Conservation (phyloP, 2,113 vertebrate genomes). For the Thamnophis sirtalis region DNA sequence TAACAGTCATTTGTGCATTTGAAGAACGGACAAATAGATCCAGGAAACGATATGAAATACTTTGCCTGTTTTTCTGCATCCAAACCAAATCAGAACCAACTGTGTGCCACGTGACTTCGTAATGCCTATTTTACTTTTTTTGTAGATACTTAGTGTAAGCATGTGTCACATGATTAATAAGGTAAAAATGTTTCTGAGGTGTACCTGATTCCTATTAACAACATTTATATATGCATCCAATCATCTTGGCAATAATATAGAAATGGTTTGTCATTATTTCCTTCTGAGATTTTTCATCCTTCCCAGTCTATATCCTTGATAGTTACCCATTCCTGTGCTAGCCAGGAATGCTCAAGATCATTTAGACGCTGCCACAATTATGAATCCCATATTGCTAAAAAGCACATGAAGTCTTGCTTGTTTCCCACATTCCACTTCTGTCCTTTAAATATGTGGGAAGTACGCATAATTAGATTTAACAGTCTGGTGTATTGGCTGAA, state of each 20-base stretch:
- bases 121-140: background rate
- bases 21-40: background rate
- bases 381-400: background rate
- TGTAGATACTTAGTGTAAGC: background rate
- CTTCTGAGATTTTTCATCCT: background rate
- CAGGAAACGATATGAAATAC: background rate
- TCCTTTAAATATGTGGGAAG: background rate
- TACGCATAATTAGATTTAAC: background rate
- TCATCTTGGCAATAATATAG: background rate
- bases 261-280: background rate
- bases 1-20: background rate
- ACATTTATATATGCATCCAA: background rate
- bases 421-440: background rate
- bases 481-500: background rate
- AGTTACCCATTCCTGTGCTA: background rate
- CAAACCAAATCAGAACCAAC: no score
- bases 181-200: background rate
- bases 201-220: background rate
- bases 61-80: background rate
- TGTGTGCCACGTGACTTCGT: background rate
- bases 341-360: background rate
- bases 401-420: background rate
- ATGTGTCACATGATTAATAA: background rate
- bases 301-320: background rate
- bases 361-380: background rate